Evolutionary conservation across 1,140 invertebrate genomes (phyloP).

Genomic region (Fopius arisanus): DNA sequence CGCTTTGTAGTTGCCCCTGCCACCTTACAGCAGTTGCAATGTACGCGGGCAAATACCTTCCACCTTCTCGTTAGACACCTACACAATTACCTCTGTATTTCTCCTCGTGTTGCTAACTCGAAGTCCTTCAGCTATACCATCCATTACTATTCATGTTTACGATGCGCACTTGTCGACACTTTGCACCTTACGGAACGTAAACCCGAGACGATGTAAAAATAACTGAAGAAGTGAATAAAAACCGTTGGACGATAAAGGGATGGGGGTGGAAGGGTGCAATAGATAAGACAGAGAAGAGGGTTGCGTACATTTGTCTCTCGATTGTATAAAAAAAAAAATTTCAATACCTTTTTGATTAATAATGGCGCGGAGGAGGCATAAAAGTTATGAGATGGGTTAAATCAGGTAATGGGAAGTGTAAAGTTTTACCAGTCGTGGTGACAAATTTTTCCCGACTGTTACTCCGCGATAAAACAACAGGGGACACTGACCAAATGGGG

Average conservation of each 20-base stretch:
- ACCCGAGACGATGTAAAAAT: background rate
- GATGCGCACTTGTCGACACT: slow-evolving; percentile 7
- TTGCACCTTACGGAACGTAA: background rate
- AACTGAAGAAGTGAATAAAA: background rate
- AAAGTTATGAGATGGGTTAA: background rate
- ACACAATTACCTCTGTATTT: slow-evolving; percentile 5
- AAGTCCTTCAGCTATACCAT: slow-evolving; percentile 6
- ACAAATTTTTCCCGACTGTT: background rate
- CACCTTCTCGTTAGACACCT: slow-evolving; percentile 4
- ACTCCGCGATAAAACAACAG: background rate
- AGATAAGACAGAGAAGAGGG: too few species aligned
- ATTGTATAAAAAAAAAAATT: too few species aligned
- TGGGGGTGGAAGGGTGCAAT: too few species aligned
- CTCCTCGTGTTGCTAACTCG: slow-evolving; percentile 2
- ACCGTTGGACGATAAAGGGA: too few species aligned
- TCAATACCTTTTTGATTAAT: too few species aligned
- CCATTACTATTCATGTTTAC: slow-evolving; percentile 11
- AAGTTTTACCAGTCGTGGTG: background rate
- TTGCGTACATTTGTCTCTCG: too few species aligned
- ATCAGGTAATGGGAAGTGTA: background rate
- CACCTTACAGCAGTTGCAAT: background rate
- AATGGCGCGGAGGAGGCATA: background rate
- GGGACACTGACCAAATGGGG: background rate
- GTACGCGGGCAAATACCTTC: background rate
- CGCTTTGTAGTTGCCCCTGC: background rate